Base-by-base conservation (phyloP, 2,113 vertebrate species). In the Zosterops hypoxanthus region DNA sequence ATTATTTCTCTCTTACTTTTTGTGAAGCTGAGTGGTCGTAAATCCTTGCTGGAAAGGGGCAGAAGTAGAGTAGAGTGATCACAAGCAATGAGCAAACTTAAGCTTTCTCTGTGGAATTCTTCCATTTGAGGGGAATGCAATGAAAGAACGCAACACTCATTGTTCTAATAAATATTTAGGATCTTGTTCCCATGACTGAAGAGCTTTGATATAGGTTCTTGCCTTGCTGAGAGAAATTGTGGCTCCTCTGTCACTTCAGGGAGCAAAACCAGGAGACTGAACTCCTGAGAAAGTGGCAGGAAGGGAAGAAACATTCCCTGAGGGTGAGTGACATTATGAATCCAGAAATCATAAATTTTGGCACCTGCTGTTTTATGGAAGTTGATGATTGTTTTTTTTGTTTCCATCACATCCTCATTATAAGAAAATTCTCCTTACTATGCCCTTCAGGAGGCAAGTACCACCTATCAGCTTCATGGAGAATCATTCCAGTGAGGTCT, bases 21-120 rank as follows among this genome's bases (percentile, higher is more conserved):
- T 29, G 6, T 11, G 3, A 61, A 15, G 4, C 9, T 1, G 0
- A 42, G 21, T 18, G 12, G 5, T 46, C 44, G 34, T 42, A 84
- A 59, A 52, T 55, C 17, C 28, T 28, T 82, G 6, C 6, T n/a
- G 20, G 24, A 55, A 88, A 53, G 12, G 11, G 14, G 46, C 0
- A 25, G 23, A 3, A 65, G 7, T 7, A 26, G 5, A 69, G 8
- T 6, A 25, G 12, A 12, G 46, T 10, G 10, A 39, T 42, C 39
- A 71, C 14, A 55, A 52, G 2, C 19, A 57, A 9, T 14, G 26
- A 31, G 5, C 14, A 44, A 9, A 3, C 7, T 50, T 25, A 46
- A 33, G 1, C 5, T 47, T 49, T 72, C 12, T 69, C 11, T 18
- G 5, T 29, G 13, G 2, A 39, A 26, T 78, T 65, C 14, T 82